Percentiles rank a stretch among this genome's conserved stretches.
Evolutionary conservation across 2,888 invertebrate genomes (phyloP).

Genomic region (Caenorhabditis becei): DNA sequence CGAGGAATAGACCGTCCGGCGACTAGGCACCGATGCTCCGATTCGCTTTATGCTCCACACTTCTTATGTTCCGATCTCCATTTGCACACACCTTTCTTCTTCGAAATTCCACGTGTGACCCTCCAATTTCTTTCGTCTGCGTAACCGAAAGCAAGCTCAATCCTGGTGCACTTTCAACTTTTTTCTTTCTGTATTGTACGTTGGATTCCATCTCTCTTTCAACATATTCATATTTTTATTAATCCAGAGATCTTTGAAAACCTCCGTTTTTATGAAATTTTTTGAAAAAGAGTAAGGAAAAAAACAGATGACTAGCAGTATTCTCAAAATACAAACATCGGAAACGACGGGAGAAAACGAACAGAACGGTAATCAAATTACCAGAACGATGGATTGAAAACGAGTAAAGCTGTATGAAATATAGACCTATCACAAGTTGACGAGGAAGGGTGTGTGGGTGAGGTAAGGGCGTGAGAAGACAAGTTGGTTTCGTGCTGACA

Average conservation of each 20-base stretch:
- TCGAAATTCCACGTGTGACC: slow-evolving; percentile 52
- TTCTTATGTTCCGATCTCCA: slow-evolving; percentile 49
- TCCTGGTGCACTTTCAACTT: slow-evolving; percentile 46
- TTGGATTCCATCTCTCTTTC: background rate
- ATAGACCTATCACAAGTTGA: slow-evolving; percentile 37
- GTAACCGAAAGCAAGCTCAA: slow-evolving; percentile 41
- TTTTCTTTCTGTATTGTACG: slow-evolving; percentile 12
- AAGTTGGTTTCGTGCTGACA: slow-evolving; percentile 6
- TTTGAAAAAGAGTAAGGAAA: background rate
- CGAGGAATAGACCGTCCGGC: slow-evolving; percentile 8
- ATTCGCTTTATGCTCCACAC: slow-evolving; percentile 31
- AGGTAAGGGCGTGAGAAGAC: slow-evolving; percentile 7
- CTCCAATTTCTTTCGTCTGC: slow-evolving; percentile 48
- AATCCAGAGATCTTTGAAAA: slow-evolving; percentile 1
- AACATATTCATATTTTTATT: slow-evolving; percentile 1
- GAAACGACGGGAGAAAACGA: background rate
- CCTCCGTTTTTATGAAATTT: slow-evolving; percentile 7
- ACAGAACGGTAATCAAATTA: background rate
- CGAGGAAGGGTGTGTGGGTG: slow-evolving; percentile 6
- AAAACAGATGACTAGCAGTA: background rate
- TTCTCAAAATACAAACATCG: background rate
- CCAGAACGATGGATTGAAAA: no score
- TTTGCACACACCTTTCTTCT: slow-evolving; percentile 32
- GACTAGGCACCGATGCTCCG: slow-evolving; percentile 32
- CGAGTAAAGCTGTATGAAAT: slow-evolving; percentile 27